phyloP scores from a whole-genome alignment of 2,888 invertebrate species.

The Coelinius sp. region DNA sequence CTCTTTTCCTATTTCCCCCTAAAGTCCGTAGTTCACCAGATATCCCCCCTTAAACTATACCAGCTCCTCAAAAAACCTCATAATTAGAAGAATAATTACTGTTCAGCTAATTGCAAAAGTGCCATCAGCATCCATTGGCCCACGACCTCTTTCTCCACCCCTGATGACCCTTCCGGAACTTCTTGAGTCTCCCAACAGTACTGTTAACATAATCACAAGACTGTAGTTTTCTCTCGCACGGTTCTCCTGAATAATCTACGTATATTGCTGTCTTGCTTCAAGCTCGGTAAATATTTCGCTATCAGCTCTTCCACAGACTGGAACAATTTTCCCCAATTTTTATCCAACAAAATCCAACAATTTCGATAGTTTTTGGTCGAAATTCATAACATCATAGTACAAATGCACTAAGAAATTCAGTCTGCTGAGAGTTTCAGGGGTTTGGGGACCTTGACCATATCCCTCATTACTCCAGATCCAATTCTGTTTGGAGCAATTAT shows the following conservation, averaged over 20 bases:
- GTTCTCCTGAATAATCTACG: constrained; percentile 94
- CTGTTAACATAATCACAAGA: constrained; percentile 85
- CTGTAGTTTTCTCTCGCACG: constrained; percentile 88
- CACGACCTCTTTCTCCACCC: constrained; percentile 65
- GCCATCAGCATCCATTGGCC: constrained; percentile 69
- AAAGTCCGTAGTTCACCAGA: too few relatives aligned
- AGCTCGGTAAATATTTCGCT: constrained; percentile 73
- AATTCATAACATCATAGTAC: constrained; percentile 67
- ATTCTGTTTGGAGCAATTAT: constrained; percentile 58
- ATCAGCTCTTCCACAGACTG: constrained; percentile 62
- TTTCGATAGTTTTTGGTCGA: constrained; percentile 51
- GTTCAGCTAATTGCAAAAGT: constrained; percentile 71
- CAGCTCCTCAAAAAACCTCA: not conserved
- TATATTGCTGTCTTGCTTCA: constrained; percentile 91
- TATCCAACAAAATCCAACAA: constrained; percentile 52
- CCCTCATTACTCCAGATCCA: constrained; percentile 48
- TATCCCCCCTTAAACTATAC: too few relatives aligned
- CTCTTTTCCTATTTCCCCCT: too few relatives aligned
- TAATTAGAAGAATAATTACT: constrained; percentile 70
- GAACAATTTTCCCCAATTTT: constrained; percentile 54
- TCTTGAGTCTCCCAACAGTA: constrained; percentile 75
- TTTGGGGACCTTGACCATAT: constrained; percentile 48
- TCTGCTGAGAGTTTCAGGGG: constrained; percentile 52
- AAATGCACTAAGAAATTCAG: constrained; percentile 68
- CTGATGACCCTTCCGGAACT: constrained; percentile 74